phyloP scores from a whole-genome alignment of 2,113 vertebrate species.

The Pipra filicauda region DNA sequence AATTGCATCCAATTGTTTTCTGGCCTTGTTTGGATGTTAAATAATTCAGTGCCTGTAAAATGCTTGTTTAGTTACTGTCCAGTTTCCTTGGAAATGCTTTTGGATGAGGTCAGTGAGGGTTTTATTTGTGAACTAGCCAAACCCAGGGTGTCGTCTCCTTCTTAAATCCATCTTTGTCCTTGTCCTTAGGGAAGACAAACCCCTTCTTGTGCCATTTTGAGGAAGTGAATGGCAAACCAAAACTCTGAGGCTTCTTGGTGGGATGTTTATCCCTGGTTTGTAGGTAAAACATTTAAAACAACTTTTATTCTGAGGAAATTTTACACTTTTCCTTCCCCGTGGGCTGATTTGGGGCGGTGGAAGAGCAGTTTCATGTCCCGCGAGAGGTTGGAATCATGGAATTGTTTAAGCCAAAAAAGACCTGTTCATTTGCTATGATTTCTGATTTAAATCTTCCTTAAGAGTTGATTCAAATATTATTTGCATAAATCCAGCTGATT shows the following conservation, averaged over 20 bases:
- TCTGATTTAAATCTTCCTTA: neutral
- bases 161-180: neutral
- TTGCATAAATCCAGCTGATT: neutral
- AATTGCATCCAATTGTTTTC: neutral
- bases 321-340: neutral
- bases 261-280: neutral
- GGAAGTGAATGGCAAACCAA: neutral
- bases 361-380: neutral
- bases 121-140: neutral
- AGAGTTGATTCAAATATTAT: neutral
- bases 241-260: neutral
- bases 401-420: neutral
- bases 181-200: neutral
- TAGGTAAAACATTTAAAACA: neutral
- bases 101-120: neutral
- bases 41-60: neutral
- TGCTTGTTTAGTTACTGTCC: neutral
- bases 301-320: too few species aligned
- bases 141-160: neutral
- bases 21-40: neutral
- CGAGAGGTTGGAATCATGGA: neutral
- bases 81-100: constrained; percentile 36
- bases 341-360: neutral
- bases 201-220: neutral
- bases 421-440: fast-evolving